Evolutionary conservation across 2,113 vertebrate genomes (phyloP).

Genomic region (Rhipidura dahli): DNA sequence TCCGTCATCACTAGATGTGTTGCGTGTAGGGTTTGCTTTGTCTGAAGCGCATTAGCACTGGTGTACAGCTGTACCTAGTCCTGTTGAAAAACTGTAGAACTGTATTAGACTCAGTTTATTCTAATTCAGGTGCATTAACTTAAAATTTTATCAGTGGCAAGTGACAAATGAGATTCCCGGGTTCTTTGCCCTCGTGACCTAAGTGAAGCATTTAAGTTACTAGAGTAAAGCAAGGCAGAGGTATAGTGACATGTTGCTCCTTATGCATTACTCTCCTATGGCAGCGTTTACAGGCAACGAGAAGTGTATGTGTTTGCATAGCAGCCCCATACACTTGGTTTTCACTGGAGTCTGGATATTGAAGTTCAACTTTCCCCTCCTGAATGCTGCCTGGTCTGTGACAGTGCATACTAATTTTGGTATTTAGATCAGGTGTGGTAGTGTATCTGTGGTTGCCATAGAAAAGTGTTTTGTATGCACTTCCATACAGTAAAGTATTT

Average conservation of each 20-base stretch:
- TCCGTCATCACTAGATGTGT: fast-evolving
- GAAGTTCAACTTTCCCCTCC: neutral
- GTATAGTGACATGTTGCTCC: neutral
- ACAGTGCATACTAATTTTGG: neutral
- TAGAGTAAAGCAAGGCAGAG: neutral
- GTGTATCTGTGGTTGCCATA: neutral
- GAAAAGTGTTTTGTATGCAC: neutral
- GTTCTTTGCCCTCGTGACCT: neutral
- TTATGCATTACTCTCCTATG: neutral
- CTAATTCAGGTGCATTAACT: neutral
- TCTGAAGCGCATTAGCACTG: fast-evolving
- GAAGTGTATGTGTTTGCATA: neutral
- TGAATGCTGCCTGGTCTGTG: neutral
- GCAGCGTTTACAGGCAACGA: neutral
- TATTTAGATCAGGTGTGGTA: neutral
- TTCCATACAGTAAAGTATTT: neutral
- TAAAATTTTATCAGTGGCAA: neutral
- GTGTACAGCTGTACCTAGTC: neutral
- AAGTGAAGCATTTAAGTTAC: neutral
- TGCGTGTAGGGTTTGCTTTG: fast-evolving
- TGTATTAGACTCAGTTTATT: neutral
- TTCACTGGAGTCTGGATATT: neutral
- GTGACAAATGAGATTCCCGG: neutral
- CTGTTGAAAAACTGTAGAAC: neutral
- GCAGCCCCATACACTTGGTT: neutral